phyloP scores from a whole-genome alignment of 2,113 vertebrate genomes.

The Gallinago undulata region DNA sequence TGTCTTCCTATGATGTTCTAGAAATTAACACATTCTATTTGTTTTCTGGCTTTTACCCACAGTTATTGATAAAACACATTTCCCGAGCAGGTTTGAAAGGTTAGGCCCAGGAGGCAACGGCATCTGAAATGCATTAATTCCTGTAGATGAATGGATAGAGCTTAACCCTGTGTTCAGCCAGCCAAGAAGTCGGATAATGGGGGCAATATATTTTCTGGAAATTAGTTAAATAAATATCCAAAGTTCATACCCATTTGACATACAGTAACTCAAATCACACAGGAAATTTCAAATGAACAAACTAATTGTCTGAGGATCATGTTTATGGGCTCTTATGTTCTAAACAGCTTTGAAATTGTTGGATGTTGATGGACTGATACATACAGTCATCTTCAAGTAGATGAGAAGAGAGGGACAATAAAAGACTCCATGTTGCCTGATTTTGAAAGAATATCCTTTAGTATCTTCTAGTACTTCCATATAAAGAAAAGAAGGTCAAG shows the following conservation, averaged over 20 bases:
- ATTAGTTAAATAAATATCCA: background rate
- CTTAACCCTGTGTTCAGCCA: background rate
- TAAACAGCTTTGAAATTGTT: background rate
- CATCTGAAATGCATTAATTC: background rate
- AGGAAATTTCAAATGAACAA: background rate
- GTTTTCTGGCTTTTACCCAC: background rate
- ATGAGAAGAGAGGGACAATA: background rate
- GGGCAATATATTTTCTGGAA: background rate
- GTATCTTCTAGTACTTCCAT: background rate
- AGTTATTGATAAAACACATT: background rate
- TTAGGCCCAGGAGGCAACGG: background rate
- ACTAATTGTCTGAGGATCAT: background rate
- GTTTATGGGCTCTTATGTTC: background rate
- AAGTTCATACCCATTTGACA: background rate
- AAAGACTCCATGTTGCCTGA: background rate
- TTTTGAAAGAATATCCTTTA: background rate
- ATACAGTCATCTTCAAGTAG: background rate
- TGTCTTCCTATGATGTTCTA: background rate
- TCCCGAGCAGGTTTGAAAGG: background rate
- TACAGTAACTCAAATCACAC: background rate
- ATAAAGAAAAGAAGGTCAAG: background rate
- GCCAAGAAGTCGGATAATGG: background rate
- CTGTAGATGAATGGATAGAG: background rate
- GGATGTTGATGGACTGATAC: background rate
- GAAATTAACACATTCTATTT: background rate